phyloP scores from a whole-genome alignment of 2,888 invertebrate species.

The Lepidochitona cinerea region DNA sequence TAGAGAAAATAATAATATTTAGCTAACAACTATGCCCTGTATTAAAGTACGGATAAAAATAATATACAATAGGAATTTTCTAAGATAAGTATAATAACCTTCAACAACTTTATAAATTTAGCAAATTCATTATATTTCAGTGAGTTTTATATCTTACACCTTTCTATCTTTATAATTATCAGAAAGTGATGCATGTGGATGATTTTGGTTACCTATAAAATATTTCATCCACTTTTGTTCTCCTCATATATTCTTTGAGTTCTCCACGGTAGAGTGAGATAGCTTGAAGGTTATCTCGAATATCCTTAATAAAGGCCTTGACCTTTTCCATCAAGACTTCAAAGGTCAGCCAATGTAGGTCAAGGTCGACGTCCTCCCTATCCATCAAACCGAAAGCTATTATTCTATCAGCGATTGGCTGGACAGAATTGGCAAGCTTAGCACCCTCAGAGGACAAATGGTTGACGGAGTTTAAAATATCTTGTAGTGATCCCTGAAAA shows the following conservation, averaged over 20 bases:
- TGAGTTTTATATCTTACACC: too few species aligned
- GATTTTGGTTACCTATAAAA: background rate
- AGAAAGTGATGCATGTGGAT: background rate
- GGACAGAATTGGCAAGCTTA: background rate
- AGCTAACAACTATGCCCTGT: too few species aligned
- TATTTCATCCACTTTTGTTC: constrained; percentile 5
- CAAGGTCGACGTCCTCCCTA: background rate
- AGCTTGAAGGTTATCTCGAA: background rate
- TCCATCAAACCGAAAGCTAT: background rate
- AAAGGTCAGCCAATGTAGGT: background rate
- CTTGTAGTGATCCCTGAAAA: background rate
- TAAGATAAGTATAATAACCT: too few species aligned
- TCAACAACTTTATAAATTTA: too few species aligned
- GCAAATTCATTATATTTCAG: too few species aligned
- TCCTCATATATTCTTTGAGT: background rate
- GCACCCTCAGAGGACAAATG: background rate
- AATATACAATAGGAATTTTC: too few species aligned
- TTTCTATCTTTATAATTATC: too few species aligned
- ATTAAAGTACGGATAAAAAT: too few species aligned
- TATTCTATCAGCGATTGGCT: background rate
- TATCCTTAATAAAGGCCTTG: background rate
- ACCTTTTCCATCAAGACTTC: background rate
- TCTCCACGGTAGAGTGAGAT: background rate
- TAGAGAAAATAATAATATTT: too few species aligned
- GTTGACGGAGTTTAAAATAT: background rate